Base-by-base conservation (phyloP, 2,797 vertebrate species). In the Macropus fuliginosus region DNA sequence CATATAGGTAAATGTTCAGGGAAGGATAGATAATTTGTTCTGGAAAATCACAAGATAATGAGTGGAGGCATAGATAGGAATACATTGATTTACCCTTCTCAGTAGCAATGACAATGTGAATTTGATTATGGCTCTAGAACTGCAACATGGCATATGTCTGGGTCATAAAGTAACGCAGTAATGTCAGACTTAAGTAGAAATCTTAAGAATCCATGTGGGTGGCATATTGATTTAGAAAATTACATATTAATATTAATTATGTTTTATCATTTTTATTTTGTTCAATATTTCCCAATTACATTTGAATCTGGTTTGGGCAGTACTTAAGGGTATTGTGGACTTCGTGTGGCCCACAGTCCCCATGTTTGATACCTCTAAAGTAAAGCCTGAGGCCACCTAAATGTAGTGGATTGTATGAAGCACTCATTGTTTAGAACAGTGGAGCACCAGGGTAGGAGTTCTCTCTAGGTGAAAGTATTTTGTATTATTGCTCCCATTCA, bases 291-390 rank as follows among this genome's bases (percentile, higher is more conserved):
- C 66, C n/a, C 66, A 81, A 46, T 46, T 50, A 27, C 0, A 46
- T 87, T 87, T 87, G 46, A 50, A 87, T 87, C 3, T 50, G 21
- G 3, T 87, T 87, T 87, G 40, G 40, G 40, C 21, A 87, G 24
- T 87, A 27, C 21, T 46, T 46, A 87, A 21, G 21, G 40, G 2
- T 81, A 13, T 87, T 87, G 40, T 50, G 21, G 21, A 9, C 0
- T 27, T 24, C 3, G 0, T 27, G 0, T 46, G 74, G 40, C 74
- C 9, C 3, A 4, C 46, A 0, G 3, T 46, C 66, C 6, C n/a
- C 16, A 21, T 74, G 21, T 46, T 9, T 46, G 21, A 81, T 0
- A 9, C 29, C 40, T 87, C 40, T 50, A 21, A 87, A 87, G 9
- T 46, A 46, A 87, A 46, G 3, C 74, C 16, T 46, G 40, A 87